Percentiles rank a stretch among this genome's conserved stretches.
Evolutionary conservation across 2,888 invertebrate genomes (phyloP).

Genomic region (Stenodera caucasica): DNA sequence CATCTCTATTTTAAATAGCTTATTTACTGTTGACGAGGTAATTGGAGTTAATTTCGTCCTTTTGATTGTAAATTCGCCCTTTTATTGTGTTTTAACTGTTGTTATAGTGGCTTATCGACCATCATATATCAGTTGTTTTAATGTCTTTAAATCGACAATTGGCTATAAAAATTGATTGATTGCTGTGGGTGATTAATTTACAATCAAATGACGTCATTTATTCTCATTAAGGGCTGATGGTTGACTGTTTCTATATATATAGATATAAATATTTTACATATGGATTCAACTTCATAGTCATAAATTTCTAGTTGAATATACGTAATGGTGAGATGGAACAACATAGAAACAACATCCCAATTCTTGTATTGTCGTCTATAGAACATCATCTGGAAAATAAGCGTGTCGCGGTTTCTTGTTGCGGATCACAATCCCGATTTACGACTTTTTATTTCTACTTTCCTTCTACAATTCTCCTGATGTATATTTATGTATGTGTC

Average conservation of each 20-base stretch:
- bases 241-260: background rate
- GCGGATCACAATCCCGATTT: background rate
- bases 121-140: background rate
- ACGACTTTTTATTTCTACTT: conserved; percentile 17
- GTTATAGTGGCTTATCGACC: background rate
- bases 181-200: background rate
- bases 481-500: background rate
- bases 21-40: background rate
- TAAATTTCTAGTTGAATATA: conserved; percentile 1
- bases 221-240: background rate
- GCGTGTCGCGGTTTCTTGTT: conserved; percentile 21
- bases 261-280: background rate
- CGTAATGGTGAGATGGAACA: background rate
- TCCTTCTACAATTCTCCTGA: background rate
- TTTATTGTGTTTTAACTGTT: background rate
- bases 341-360: background rate
- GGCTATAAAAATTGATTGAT: conserved; percentile 2
- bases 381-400: conserved; percentile 8
- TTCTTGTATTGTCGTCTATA: background rate
- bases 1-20: background rate
- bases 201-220: background rate
- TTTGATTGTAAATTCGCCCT: background rate
- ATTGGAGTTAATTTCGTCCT: background rate
- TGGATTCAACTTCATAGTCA: background rate
- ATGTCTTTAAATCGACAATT: background rate